Percentiles rank a stretch among this genome's conserved stretches.
phyloP scores from a whole-genome alignment of 2,113 vertebrate genomes.

The Gasterosteus aculeatus region DNA sequence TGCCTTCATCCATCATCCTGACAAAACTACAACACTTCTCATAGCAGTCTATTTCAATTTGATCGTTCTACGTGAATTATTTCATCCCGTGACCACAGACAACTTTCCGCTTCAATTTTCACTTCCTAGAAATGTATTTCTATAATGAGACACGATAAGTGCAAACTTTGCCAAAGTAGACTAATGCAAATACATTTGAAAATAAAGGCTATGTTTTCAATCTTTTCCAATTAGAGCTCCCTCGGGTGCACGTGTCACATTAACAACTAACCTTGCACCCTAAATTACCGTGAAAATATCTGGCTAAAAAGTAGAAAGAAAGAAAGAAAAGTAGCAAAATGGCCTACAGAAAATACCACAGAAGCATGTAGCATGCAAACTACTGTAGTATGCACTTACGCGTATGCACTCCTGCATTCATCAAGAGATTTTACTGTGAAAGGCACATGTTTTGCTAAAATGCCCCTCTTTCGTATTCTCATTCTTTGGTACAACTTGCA shows the following conservation, averaged over 20 bases:
- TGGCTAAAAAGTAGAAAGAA: neutral
- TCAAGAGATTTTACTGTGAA: slow-evolving; percentile 23
- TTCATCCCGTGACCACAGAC: neutral
- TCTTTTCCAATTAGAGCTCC: neutral
- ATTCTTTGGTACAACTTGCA: slow-evolving; percentile 60
- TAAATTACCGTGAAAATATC: neutral
- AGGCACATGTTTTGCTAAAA: slow-evolving; percentile 29
- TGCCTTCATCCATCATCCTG: slow-evolving; percentile 55
- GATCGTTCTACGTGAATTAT: neutral
- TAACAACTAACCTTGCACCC: neutral
- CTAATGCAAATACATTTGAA: neutral
- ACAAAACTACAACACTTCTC: neutral
- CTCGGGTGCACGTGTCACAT: neutral
- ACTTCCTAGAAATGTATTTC: neutral
- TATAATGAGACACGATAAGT: neutral
- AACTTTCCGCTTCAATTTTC: slow-evolving; percentile 1
- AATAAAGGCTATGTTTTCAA: neutral
- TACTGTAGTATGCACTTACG: too few relatives aligned
- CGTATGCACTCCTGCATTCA: neutral
- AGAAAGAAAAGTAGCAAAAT: neutral
- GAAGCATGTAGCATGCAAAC: too few relatives aligned
- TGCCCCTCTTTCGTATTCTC: neutral
- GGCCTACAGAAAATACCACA: too few relatives aligned
- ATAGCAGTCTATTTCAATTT: neutral
- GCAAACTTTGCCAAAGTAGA: neutral